Evolutionary conservation across 2,888 invertebrate genomes (phyloP).

Genomic region (Xanthia togata): DNA sequence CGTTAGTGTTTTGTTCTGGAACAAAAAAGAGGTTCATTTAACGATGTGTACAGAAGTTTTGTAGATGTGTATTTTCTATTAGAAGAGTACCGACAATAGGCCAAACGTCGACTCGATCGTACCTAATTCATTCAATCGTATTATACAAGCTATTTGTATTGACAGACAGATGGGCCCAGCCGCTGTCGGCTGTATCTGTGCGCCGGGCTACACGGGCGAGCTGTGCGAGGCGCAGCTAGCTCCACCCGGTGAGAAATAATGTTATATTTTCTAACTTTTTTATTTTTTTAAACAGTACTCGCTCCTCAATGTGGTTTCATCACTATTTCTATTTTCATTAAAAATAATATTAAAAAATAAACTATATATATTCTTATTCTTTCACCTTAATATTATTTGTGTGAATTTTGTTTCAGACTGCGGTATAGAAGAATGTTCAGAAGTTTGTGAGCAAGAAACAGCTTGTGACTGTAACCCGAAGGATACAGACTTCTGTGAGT

Average conservation of each 20-base stretch:
- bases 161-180: slow-evolving; percentile 94
- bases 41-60: no score
- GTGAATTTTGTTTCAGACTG: slow-evolving; percentile 74
- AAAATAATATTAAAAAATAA: background rate
- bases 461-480: slow-evolving; percentile 84
- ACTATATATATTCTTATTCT: no score
- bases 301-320: background rate
- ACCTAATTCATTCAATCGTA: background rate
- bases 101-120: background rate
- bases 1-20: no score
- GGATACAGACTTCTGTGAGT: slow-evolving; percentile 82
- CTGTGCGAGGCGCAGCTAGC: slow-evolving; percentile 92
- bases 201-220: slow-evolving; percentile 92
- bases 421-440: slow-evolving; percentile 84
- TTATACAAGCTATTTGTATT: slow-evolving; percentile 43
- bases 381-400: background rate
- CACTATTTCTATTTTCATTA: background rate
- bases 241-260: slow-evolving; percentile 78
- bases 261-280: background rate
- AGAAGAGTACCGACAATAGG: background rate
- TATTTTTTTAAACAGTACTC: no score
- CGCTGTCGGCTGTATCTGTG: slow-evolving; percentile 93
- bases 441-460: slow-evolving; percentile 77
- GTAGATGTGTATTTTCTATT: background rate
- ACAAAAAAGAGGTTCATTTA: no score